Base-by-base conservation (phyloP, 1,140 invertebrate species). In the Microplitis mediator region DNA sequence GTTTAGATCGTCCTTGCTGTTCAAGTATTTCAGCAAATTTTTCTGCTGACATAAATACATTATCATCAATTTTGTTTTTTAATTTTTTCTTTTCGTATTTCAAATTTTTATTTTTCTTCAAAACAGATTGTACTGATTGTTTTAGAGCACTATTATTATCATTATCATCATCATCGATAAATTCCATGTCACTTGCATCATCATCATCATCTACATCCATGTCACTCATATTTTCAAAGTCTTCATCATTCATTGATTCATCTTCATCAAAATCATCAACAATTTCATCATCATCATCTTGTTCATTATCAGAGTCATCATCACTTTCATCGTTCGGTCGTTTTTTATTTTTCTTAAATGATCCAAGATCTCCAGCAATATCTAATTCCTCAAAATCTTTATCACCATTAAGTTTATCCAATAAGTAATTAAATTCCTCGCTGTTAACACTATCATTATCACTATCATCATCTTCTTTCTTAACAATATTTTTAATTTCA, bases 391-490 rank as follows among this genome's bases (percentile, higher is more conserved):
- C 91, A 11, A 91, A 77, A 77, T 91, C 89, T 76, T 91, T 89
- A 45, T 80, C 78, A 35, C 80, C 89, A 1, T 88, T 89, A 78
- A 94, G 88, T 65, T 85, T 87, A 78, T 93, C 91, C 45, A 96
- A 84, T 86, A 95, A 93, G n/a, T 91, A 90, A 73, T 94, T 92
- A 85, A 98, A 98, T 81, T 98, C 95, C 70, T 95, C 93, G 81
- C 95, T 96, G 74, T 91, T 92, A 3, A 98, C 92, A 78, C 94
- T 96, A 54, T 94, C 93, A 39, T 89, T 86, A 82, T 96, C 94
- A 79, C 92, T 91, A 75, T 91, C 89, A 39, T 89, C 39, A 1
- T 88, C 87, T 54, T 85, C 78, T 3, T 77, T 81, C 6, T 88
- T 84, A 62, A 77, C 50, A 72, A 78, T 75, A 67, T 56, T 74